Evolutionary conservation across 2,113 vertebrate genomes (phyloP).

Genomic region (Sinocyclocheilus rhinocerous): DNA sequence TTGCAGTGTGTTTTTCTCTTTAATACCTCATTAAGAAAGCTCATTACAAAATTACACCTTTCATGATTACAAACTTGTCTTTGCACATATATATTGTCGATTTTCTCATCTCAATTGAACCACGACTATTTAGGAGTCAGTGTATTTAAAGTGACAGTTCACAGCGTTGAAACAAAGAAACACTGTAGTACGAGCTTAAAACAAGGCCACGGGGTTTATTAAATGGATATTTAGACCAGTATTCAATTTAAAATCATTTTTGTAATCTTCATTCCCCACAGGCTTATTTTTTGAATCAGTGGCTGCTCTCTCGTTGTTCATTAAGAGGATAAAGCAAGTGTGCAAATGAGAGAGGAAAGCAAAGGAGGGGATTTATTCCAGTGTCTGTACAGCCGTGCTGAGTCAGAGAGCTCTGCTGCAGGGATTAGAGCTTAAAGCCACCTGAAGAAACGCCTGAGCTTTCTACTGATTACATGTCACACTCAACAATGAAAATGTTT

Average conservation of each 20-base stretch:
- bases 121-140: neutral
- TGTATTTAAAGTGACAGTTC: neutral
- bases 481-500: constrained; percentile 80
- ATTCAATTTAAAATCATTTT: constrained; percentile 36
- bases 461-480: constrained; percentile 75
- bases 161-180: neutral
- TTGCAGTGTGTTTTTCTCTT: constrained; percentile 55
- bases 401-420: constrained; percentile 72
- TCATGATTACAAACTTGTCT: neutral
- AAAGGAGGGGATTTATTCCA: constrained; percentile 50
- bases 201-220: constrained; percentile 10
- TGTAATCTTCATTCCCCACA: constrained; percentile 30
- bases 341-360: constrained; percentile 49
- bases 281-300: constrained; percentile 62
- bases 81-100: neutral
- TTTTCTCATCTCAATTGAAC: neutral
- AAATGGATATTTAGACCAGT: constrained; percentile 13
- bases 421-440: constrained; percentile 78
- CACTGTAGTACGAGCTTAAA: neutral
- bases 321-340: constrained; percentile 48
- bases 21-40: neutral
- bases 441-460: constrained; percentile 75
- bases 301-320: constrained; percentile 47
- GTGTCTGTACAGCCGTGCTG: constrained; percentile 63
- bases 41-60: neutral